Evolutionary conservation across 1,140 invertebrate genomes (phyloP), one percentile per base, ranked within the genome.

Genomic region (Cotesia vestalis): DNA sequence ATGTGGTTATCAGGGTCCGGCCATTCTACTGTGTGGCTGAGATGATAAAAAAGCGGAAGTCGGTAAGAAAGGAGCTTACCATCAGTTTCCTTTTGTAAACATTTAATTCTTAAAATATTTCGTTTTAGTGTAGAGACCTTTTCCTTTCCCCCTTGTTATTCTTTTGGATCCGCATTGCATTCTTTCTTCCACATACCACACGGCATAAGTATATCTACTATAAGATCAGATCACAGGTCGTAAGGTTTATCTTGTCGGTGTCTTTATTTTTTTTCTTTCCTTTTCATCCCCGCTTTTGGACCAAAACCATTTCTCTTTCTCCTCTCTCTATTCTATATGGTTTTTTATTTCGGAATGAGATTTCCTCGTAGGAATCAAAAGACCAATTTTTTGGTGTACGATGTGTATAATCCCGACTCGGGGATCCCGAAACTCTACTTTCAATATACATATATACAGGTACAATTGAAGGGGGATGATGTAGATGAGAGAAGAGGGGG

Each of bases 181-280:
- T 71, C 69, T 71, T 71, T 71, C 69, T 36, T 71, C 67, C 69
- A 71, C 69, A 71, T 71, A 66, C 69, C 62, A 66, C 20, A 60
- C 61, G 35, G 52, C 69, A 71, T 57, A 66, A 57, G 63, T 71
- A 66, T 55, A 66, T 66, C 61, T 35, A 63, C 51, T 64, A 64
- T 27, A 66, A 71, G 69, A 71, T 71, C 52, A 35, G 69, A 71
- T 71, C 69, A 53, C 52, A 51, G 69, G 63, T 63, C 62, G 62
- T 57, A 66, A 71, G 60, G 60, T 71, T 62, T 71, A 63, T 53
- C 59, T 63, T 52, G 60, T 38, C 62, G 69, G 62, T 57, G 17
- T 64, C 46, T 71, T 66, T 66, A 66, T 72, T 70, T 40, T 62
- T 66, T 72, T 66, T 63, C 36, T 55, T 27, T 27, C 14, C 14